Conservation (phyloP, 2,113 vertebrate species). For the Callipepla californica region DNA sequence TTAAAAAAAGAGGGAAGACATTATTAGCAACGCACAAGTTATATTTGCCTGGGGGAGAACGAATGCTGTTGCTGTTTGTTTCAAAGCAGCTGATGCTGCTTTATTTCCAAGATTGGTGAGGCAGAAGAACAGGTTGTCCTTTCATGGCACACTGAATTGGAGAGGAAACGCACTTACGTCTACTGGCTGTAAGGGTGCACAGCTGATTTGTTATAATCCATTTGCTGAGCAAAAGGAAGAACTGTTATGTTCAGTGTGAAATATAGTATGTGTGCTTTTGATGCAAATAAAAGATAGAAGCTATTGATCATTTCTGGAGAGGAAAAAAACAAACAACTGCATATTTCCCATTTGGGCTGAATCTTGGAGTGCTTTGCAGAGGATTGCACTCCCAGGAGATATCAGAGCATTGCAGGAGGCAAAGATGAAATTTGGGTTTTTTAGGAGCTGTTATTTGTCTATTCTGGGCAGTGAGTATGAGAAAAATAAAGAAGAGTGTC, state of each 20-base stretch:
- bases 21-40: background rate
- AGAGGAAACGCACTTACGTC: background rate
- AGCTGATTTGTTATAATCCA: constrained; percentile 22
- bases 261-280: background rate
- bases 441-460: background rate
- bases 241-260: background rate
- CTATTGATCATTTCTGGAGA: background rate
- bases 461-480: background rate
- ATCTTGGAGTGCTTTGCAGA: background rate
- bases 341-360: background rate
- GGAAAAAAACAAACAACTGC: background rate
- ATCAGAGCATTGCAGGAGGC: background rate
- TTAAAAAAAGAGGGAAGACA: background rate
- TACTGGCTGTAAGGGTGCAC: constrained; percentile 18
- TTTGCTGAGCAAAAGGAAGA: constrained; percentile 17
- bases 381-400: accelerated
- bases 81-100: background rate
- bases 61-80: background rate
- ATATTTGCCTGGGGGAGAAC: background rate
- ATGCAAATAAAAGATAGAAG: background rate
- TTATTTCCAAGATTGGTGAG: constrained; percentile 30
- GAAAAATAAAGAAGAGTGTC: background rate
- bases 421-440: background rate
- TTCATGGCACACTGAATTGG: background rate
- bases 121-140: background rate